Percentiles rank a stretch among this genome's conserved stretches.
phyloP scores from a whole-genome alignment of 2,113 vertebrate genomes.

The Dicrurus megarhynchus region DNA sequence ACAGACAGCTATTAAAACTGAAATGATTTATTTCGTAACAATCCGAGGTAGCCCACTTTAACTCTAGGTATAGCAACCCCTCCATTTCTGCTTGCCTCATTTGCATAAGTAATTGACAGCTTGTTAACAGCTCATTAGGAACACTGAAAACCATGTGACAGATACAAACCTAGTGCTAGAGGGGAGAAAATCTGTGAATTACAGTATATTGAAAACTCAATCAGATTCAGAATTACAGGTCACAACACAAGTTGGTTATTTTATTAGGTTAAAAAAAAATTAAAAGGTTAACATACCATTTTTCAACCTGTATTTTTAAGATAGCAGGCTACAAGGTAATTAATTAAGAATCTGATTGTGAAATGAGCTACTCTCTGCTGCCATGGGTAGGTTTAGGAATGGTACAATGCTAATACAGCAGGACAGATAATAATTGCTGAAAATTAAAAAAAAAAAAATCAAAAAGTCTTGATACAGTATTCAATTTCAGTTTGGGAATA shows the following conservation, averaged over 20 bases:
- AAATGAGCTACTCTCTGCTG: not conserved
- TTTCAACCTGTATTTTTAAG: slow-evolving; percentile 51
- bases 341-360: slow-evolving; percentile 31
- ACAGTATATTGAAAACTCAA: slow-evolving; percentile 72
- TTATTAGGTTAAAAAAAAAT: slow-evolving; percentile 51
- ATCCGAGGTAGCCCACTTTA: slow-evolving; percentile 67
- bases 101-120: slow-evolving; percentile 82
- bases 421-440: not conserved
- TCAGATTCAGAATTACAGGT: slow-evolving; percentile 71
- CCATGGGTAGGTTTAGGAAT: not conserved
- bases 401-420: not conserved
- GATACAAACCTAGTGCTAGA: slow-evolving; percentile 69
- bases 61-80: slow-evolving; percentile 65
- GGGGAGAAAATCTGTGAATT: slow-evolving; percentile 75
- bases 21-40: slow-evolving; percentile 74
- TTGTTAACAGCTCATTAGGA: slow-evolving; percentile 84
- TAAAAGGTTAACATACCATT: slow-evolving; percentile 28
- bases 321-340: not conserved
- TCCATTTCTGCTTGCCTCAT: slow-evolving; percentile 65
- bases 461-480: slow-evolving; percentile 1
- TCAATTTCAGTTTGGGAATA: slow-evolving; percentile 48
- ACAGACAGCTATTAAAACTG: slow-evolving; percentile 70
- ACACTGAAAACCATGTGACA: slow-evolving; percentile 80
- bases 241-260: slow-evolving; percentile 62
- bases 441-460: not conserved